These are phyloP conservation scores for Archivesica marissinica DNA, from an alignment of 1,140 invertebrate genomes.

Conservation along the genomic window DNA sequence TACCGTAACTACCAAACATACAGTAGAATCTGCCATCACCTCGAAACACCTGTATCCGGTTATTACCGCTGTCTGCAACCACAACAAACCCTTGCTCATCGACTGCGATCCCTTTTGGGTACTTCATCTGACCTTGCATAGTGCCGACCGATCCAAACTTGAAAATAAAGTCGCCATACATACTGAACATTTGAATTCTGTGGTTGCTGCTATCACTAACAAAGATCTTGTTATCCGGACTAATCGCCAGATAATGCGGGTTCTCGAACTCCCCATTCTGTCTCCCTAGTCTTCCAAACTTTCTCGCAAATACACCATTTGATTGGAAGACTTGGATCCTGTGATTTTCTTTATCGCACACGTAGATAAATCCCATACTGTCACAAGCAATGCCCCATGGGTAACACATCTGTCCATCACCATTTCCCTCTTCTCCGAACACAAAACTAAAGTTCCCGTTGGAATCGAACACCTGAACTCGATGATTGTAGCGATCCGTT, in stretches of 20 bases:
- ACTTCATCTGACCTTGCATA: slow-evolving; percentile 90
- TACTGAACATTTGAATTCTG: slow-evolving; percentile 81
- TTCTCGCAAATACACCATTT: slow-evolving; percentile 98
- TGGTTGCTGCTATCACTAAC: slow-evolving; percentile 82
- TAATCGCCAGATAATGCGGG: slow-evolving; percentile 80
- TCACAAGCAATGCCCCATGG: slow-evolving; percentile 99
- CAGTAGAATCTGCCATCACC: slow-evolving; percentile 84
- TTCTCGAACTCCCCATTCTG: slow-evolving; percentile 88
- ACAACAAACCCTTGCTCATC: slow-evolving; percentile 99
- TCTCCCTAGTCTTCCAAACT: slow-evolving; percentile 96
- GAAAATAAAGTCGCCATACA: slow-evolving; percentile 81
- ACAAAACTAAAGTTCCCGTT: slow-evolving; percentile 93
- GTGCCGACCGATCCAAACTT: slow-evolving; percentile 78
- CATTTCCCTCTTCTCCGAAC: slow-evolving; percentile 96
- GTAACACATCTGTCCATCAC: slow-evolving; percentile 94
- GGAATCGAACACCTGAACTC: slow-evolving; percentile 97
- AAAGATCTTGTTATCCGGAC: slow-evolving; percentile 77
- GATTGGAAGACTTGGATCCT: slow-evolving; percentile 98
- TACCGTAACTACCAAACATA: slow-evolving; percentile 98
- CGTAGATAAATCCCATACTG: slow-evolving; percentile 98
- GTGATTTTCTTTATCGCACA: slow-evolving; percentile 99
- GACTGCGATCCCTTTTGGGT: slow-evolving; percentile 99
- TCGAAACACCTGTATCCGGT: slow-evolving; percentile 97
- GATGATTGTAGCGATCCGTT: slow-evolving; percentile 96
- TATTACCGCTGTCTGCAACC: slow-evolving; percentile 99